phyloP scores from a whole-genome alignment of 2,888 invertebrate species.

The Glyphotaelius pellucidus region DNA sequence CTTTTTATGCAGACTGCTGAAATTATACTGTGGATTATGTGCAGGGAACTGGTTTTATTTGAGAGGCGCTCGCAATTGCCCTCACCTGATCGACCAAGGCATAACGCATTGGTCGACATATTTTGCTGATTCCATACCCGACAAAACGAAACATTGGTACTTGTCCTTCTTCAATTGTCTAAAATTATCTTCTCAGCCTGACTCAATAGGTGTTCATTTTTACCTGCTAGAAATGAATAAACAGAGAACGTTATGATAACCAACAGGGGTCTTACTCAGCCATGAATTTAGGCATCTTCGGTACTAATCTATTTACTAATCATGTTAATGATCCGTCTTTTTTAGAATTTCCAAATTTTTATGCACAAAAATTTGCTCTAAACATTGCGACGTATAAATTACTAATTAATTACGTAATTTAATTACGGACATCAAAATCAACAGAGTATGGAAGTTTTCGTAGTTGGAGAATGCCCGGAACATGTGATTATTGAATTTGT shows the following conservation, averaged over 20 bases:
- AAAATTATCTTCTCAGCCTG: not conserved
- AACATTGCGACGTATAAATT: no score
- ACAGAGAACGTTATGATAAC: no score
- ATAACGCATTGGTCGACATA: not conserved
- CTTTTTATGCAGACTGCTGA: not conserved
- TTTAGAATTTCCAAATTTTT: no score
- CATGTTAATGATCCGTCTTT: no score
- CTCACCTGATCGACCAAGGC: not conserved
- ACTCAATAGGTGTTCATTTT: not conserved
- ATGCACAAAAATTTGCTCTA: no score
- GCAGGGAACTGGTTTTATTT: not conserved
- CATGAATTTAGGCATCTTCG: no score
- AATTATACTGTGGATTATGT: not conserved
- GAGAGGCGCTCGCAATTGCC: not conserved
- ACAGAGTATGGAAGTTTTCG: not conserved
- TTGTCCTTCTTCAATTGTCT: not conserved
- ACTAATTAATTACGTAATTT: no score
- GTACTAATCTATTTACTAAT: no score
- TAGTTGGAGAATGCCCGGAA: not conserved
- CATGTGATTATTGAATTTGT: slow-evolving; percentile 12
- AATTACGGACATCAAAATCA: not conserved
- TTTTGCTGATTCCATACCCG: not conserved
- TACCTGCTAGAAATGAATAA: no score
- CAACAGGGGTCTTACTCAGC: no score
- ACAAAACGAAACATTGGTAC: not conserved